Conservation (phyloP, 2,797 vertebrate genomes). For the Alosa sapidissima region DNA sequence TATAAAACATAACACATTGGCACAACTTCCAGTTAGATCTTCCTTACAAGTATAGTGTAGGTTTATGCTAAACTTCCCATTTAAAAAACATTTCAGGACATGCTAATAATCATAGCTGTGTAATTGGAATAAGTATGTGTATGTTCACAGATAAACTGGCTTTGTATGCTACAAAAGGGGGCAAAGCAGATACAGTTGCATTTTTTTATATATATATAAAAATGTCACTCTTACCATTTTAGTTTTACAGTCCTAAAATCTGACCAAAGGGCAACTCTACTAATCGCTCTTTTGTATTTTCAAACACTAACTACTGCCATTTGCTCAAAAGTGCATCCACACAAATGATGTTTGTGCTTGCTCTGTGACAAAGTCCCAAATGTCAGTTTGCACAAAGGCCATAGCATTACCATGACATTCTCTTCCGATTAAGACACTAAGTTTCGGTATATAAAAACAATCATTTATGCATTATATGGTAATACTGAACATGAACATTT, state of each 20-base stretch:
- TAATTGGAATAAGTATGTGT: background rate
- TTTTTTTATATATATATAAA: background rate
- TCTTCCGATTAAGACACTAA: conserved; percentile 2
- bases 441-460: conserved; percentile 6
- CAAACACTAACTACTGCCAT: background rate
- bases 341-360: conserved; percentile 10
- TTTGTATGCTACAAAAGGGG: background rate
- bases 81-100: background rate
- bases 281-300: background rate
- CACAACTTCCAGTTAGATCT: conserved; percentile 11
- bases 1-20: conserved; percentile 11
- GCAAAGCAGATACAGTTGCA: background rate
- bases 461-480: conserved; percentile 16
- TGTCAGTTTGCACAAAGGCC: background rate
- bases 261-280: background rate
- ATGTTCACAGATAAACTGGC: background rate
- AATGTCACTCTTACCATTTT: background rate
- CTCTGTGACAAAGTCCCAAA: background rate
- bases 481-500: conserved; percentile 13
- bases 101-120: background rate
- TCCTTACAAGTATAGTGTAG: background rate
- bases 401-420: conserved; percentile 9
- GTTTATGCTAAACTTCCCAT: background rate
- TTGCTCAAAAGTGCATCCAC: conserved; percentile 15
- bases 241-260: background rate